These are phyloP conservation scores for Serrognathus titanus DNA, from an alignment of 2,888 invertebrate species.

Conservation along the genomic window DNA sequence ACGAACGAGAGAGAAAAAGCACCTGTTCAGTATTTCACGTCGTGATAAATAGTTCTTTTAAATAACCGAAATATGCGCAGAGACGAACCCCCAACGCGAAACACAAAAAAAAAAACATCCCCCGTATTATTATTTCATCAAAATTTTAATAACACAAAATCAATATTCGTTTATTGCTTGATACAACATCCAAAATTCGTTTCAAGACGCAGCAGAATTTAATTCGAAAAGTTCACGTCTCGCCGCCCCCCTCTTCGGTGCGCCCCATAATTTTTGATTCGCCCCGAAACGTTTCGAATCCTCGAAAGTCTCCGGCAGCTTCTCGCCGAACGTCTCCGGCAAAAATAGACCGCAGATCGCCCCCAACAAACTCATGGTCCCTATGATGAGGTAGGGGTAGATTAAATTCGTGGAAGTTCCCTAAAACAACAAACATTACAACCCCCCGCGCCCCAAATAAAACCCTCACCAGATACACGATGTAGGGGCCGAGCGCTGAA, in stretches of 20 bases:
- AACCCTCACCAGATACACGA: constrained; percentile 12
- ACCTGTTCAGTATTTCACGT: too few species aligned
- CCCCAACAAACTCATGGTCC: constrained; percentile 1
- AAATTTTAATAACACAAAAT: too few species aligned
- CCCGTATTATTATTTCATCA: too few species aligned
- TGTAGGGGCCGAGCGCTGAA: constrained; percentile 40
- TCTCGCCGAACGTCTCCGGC: constrained; percentile 15
- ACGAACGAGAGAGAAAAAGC: too few species aligned
- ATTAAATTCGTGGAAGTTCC: constrained; percentile 18
- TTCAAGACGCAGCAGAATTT: too few species aligned
- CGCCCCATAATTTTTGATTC: constrained; percentile 2
- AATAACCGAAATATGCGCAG: too few species aligned
- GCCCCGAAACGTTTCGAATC: constrained; percentile 10
- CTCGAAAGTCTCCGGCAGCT: constrained; percentile 16
- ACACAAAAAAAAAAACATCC: too few species aligned
- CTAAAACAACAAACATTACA: constrained; percentile 9
- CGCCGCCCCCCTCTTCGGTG: neutral
- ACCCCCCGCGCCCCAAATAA: neutral
- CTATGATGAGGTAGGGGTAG: constrained; percentile 20
- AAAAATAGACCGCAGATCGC: constrained; percentile 8
- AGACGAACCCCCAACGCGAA: too few species aligned
- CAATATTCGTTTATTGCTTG: too few species aligned
- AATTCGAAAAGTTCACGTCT: too few species aligned
- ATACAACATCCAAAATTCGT: too few species aligned
- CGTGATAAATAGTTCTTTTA: too few species aligned